phyloP scores from a whole-genome alignment of 2,888 invertebrate genomes.

The Aproaerema taeniolella region DNA sequence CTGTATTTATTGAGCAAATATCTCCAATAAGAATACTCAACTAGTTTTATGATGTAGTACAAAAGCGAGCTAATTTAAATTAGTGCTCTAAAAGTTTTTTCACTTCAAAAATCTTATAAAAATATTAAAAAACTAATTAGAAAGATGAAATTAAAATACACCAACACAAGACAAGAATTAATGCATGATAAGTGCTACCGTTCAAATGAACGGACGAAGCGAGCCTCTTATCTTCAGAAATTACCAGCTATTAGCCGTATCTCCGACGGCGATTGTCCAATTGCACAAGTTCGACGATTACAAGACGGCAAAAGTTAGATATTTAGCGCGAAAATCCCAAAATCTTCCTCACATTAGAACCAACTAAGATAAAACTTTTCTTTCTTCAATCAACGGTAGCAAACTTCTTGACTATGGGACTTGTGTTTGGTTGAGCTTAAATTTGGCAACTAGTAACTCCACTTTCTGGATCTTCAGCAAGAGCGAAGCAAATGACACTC shows the following conservation, averaged over 20 bases:
- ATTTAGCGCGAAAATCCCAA: conserved; percentile 37
- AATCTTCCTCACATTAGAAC: conserved; percentile 27
- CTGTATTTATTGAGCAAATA: too few species aligned
- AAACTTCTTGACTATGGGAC: conserved; percentile 4
- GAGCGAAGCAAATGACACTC: conserved; percentile 47
- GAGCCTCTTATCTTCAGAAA: conserved; percentile 48
- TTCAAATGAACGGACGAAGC: conserved; percentile 19
- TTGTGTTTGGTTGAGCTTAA: conserved; percentile 19
- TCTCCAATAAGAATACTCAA: too few species aligned
- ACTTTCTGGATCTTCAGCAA: conserved; percentile 42
- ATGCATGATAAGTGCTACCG: conserved; percentile 20
- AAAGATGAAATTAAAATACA: too few species aligned
- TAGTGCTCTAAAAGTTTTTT: too few species aligned
- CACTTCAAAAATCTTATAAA: too few species aligned
- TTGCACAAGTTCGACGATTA: conserved; percentile 56
- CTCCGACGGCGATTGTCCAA: conserved; percentile 46
- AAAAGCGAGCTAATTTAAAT: too few species aligned
- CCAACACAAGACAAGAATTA: too few species aligned
- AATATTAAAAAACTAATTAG: too few species aligned
- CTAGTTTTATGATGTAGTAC: too few species aligned
- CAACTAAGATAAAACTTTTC: conserved; percentile 46
- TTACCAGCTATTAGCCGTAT: conserved; percentile 45
- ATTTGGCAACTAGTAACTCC: conserved; percentile 36
- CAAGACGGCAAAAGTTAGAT: conserved; percentile 41
- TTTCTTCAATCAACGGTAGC: conserved; percentile 28